Percentiles rank a stretch among this genome's conserved stretches.
Conservation (phyloP, 2,888 invertebrate species). For the Conops quadrifasciatus region DNA sequence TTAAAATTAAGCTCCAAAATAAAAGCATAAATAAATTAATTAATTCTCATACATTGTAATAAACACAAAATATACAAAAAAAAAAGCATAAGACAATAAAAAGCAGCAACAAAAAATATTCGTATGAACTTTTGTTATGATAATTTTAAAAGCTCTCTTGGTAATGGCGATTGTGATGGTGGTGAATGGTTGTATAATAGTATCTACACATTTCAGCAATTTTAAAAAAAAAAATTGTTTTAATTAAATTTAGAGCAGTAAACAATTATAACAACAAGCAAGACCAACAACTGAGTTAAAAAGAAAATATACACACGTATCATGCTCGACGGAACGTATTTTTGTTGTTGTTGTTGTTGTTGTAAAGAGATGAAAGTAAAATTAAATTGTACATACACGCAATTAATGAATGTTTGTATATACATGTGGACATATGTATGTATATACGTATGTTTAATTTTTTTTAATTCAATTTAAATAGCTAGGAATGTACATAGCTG, state of each 20-base stretch:
- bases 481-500: not conserved
- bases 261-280: no score
- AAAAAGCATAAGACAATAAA: no score
- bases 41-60: no score
- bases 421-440: constrained; percentile 6
- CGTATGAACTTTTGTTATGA: not conserved
- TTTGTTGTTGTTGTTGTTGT: constrained; percentile 2
- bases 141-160: not conserved
- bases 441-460: not conserved
- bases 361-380: constrained; percentile 23
- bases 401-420: not conserved
- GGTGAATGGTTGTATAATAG: not conserved
- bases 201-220: not conserved
- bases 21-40: not conserved
- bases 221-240: constrained; percentile 1
- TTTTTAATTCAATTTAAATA: not conserved
- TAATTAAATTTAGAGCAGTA: constrained; percentile 22
- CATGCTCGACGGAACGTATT: no score
- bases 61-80: no score
- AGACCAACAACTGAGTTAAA: not conserved
- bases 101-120: no score
- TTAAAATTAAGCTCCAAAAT: constrained; percentile 13
- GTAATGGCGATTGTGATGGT: not conserved
- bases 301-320: no score
- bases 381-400: constrained; percentile 2